Evolutionary conservation across 2,797 vertebrate species (phyloP).

Genomic region (Coracias cyanogaster): DNA sequence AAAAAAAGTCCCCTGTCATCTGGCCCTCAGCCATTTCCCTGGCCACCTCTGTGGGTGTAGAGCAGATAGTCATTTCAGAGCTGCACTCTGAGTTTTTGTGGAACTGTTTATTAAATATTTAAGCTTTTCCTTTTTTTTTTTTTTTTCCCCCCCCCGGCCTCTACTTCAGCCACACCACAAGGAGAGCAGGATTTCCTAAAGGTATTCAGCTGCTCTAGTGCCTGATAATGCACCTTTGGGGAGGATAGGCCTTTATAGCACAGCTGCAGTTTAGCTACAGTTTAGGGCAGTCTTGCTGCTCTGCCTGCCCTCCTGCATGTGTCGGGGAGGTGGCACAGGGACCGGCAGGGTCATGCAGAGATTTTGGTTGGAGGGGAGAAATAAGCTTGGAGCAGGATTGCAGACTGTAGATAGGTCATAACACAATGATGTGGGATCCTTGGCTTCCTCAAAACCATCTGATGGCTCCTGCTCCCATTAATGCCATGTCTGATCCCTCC

Average conservation of each 20-base stretch:
- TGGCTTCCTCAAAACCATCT: neutral
- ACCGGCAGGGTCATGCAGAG: neutral
- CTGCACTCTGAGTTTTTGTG: slow-evolving; percentile 35
- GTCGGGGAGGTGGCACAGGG: neutral
- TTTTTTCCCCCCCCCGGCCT: neutral
- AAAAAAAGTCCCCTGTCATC: slow-evolving; percentile 64
- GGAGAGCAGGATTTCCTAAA: slow-evolving; percentile 42
- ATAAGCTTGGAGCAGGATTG: neutral
- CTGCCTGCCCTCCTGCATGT: neutral
- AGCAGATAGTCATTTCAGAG: slow-evolving; percentile 56
- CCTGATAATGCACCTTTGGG: neutral
- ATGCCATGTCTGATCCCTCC: rapidly evolving
- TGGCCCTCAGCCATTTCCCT: slow-evolving; percentile 66
- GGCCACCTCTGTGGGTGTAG: slow-evolving; percentile 43
- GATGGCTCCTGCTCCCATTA: rapidly evolving
- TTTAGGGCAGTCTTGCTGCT: neutral
- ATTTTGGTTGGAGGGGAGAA: neutral
- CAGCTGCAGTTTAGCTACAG: neutral
- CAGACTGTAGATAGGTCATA: neutral
- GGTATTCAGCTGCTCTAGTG: neutral
- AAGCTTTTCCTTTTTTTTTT: slow-evolving; percentile 44
- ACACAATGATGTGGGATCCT: neutral
- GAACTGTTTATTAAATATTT: slow-evolving; percentile 77
- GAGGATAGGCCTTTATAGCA: neutral
- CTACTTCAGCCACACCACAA: slow-evolving; percentile 15